These are phyloP conservation scores for Theretra japonica DNA, from an alignment of 2,888 invertebrate species.

Conservation along the genomic window DNA sequence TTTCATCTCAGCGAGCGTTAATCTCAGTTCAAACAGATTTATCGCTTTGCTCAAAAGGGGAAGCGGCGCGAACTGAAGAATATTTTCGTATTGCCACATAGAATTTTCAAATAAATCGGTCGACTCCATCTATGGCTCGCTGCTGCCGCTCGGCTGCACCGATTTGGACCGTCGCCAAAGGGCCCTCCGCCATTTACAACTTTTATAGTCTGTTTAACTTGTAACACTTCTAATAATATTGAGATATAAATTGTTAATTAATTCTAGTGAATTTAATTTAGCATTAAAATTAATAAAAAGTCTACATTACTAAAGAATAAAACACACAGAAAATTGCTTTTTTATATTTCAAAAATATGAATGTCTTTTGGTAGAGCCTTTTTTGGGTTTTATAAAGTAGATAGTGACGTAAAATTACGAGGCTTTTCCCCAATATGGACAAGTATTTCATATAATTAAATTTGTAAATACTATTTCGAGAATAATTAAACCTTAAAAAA, in stretches of 20 bases:
- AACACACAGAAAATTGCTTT: no score
- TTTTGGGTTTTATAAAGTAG: no score
- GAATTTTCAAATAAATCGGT: constrained; percentile 25
- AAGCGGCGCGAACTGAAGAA: constrained; percentile 13
- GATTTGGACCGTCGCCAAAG: constrained; percentile 3
- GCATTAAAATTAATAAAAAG: no score
- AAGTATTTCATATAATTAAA: no score
- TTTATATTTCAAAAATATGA: no score
- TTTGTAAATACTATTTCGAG: no score
- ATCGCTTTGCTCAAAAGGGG: constrained; percentile 10
- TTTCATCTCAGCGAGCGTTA: constrained; percentile 12
- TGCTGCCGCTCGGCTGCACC: constrained; percentile 7
- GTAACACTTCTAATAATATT: neutral
- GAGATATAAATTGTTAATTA: neutral
- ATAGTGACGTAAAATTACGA: no score
- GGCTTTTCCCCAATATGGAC: no score
- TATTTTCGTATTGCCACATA: constrained; percentile 25
- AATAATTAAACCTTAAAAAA: no score
- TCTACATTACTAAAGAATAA: no score
- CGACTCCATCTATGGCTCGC: constrained; percentile 10
- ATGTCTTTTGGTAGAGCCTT: no score
- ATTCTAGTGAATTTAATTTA: no score
- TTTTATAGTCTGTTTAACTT: constrained; percentile 10
- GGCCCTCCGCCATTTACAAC: constrained; percentile 9
- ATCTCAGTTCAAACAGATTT: constrained; percentile 23